These are phyloP conservation scores for Chionis minor DNA, from an alignment of 2,113 vertebrate genomes.

Conservation along the genomic window DNA sequence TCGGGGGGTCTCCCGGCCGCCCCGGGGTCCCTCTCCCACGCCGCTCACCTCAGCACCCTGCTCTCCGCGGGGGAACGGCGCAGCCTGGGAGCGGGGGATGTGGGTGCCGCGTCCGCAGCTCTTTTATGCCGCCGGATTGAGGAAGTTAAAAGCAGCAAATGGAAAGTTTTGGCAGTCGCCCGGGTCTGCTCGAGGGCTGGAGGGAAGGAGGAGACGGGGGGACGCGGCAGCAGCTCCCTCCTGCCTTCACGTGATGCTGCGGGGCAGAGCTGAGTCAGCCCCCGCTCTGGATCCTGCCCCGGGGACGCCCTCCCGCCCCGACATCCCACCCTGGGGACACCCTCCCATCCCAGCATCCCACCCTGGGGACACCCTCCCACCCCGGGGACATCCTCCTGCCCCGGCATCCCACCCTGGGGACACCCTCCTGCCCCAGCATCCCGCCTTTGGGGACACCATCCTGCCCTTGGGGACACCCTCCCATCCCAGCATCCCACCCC, in stretches of 20 bases:
- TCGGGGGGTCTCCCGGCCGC: rapidly evolving
- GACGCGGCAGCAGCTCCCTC: not conserved
- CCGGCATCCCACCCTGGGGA: too few relatives aligned
- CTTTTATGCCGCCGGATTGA: slow-evolving; percentile 20
- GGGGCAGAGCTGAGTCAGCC: not conserved
- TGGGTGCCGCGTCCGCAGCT: not conserved
- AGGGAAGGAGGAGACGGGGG: not conserved
- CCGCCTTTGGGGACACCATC: too few relatives aligned
- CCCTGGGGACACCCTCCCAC: not conserved
- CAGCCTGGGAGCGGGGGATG: not conserved
- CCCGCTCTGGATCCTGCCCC: not conserved
- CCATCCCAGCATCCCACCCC: too few relatives aligned
- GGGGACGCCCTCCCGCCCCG: not conserved
- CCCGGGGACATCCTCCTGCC: too few relatives aligned
- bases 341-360: too few relatives aligned
- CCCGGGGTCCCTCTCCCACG: not conserved
- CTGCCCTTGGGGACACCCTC: too few relatives aligned
- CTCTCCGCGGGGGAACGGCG: not conserved
- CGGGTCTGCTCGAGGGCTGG: not conserved
- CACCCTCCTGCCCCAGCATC: not conserved
- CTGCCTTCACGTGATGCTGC: not conserved
- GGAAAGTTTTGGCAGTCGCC: slow-evolving; percentile 34
- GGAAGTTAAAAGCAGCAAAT: slow-evolving; percentile 4
- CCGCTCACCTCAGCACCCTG: not conserved
- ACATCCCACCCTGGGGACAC: too few relatives aligned